A percentile compares a stretch with the other conserved stretches of the same genome.
Conservation (phyloP, 2,797 vertebrate genomes). For the Danio tinwini region DNA sequence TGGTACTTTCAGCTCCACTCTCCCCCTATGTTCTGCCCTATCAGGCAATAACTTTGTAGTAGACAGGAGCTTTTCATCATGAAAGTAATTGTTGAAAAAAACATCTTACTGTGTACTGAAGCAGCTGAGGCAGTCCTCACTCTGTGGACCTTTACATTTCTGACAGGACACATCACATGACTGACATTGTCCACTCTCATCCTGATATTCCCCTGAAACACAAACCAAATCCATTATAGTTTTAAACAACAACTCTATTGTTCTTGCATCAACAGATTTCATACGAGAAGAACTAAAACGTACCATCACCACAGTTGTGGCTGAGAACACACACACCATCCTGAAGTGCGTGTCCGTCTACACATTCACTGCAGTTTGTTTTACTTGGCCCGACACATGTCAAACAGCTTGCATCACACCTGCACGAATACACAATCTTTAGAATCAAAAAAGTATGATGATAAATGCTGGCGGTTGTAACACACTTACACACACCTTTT, state of each 20-base stretch:
- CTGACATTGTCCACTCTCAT: constrained; percentile 75
- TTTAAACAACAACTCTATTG: neutral
- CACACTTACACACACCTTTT: constrained; percentile 87
- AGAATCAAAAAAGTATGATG: constrained; percentile 47
- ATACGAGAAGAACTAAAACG: constrained; percentile 69
- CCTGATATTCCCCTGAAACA: constrained; percentile 83
- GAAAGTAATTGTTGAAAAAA: neutral
- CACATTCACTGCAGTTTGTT: constrained; percentile 91
- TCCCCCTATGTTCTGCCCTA: no score
- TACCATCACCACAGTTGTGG: constrained; percentile 90
- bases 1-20: no score
- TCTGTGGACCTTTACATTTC: constrained; percentile 83
- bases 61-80: neutral
- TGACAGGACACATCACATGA: constrained; percentile 84
- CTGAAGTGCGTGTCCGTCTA: constrained; percentile 86
- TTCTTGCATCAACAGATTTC: neutral
- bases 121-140: constrained; percentile 84
- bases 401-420: constrained; percentile 92
- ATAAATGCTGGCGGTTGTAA: constrained; percentile 9
- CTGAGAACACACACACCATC: constrained; percentile 85
- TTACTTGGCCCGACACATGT: constrained; percentile 86
- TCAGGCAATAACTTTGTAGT: no score
- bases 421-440: constrained; percentile 65
- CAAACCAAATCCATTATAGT: constrained; percentile 1
- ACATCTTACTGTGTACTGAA: constrained; percentile 76